Evolutionary conservation across 2,888 invertebrate genomes (phyloP), one percentile per base, ranked within the genome.

Genomic region (Allolobophora icterica): DNA sequence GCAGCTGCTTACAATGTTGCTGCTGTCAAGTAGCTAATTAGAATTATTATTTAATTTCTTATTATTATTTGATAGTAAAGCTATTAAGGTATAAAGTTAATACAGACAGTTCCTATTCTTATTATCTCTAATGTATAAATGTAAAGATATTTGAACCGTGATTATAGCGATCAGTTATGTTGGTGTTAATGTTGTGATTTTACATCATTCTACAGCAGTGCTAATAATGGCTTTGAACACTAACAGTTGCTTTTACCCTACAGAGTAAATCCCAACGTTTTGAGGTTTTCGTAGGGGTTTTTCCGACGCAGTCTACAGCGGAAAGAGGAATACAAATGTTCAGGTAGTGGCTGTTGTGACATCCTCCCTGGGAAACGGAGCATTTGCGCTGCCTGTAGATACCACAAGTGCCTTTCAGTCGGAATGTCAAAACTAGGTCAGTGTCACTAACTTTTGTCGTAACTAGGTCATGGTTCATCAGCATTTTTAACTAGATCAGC

Each of bases 341-440:
- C 92, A n/a, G 94, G 94, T 13, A 91, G 91, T 24, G 93, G 92
- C 30, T 92, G 92, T 34, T 94, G 94, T 91, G 91, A 92, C 38
- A 93, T 94, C 24, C 92, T 91, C 71, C 93, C 93, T 21, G 94
- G 94, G 19, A 93, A 94, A 91, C 91, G 95, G 89, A 94, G 94
- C 90, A 93, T 93, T 40, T 95, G 95, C 92, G 93, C 94, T 0
- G 92, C 93, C 89, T 95, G 95, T 91, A 92, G 95, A 45, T 94
- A 94, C 91, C 92, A 94, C 89, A 94, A 94, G 91, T 95, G 95
- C 92, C 92, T 94, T 13, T 91, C 92, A 35, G 93, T 94, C 19
- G 95, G 95, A 40, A 95, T 95, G 95, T 94, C 95, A 24, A 94
- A 94, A 93, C 93, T 94, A 91, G 95, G 95, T 94, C 91, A 92